A percentile compares a stretch with the other conserved stretches of the same genome.
Conservation (phyloP, 1,140 invertebrate genomes). For the Psilanteris sp. region DNA sequence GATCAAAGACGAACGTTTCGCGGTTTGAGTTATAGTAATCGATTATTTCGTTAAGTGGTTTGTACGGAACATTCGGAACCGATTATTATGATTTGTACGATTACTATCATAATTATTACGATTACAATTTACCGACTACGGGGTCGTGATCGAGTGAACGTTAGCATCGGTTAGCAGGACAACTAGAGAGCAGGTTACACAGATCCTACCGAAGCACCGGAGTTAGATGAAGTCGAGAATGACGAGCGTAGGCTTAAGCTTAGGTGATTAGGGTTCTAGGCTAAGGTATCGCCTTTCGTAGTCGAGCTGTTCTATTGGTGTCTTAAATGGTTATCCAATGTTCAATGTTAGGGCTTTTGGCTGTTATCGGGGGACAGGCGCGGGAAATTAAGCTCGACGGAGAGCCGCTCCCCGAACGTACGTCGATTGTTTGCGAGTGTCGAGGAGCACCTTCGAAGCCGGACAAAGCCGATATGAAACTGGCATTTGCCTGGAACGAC, state of each 20-base stretch:
- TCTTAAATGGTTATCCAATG: slow-evolving; percentile 36
- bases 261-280: slow-evolving; percentile 17
- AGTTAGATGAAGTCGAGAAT: slow-evolving; percentile 10
- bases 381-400: slow-evolving; percentile 4
- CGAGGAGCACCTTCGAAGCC: slow-evolving; percentile 8
- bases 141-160: slow-evolving; percentile 16
- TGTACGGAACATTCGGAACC: no score
- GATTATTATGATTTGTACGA: no score
- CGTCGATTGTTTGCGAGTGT: background rate
- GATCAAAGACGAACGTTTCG: no score
- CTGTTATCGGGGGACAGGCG: background rate
- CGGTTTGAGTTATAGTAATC: no score
- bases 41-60: no score
- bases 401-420: slow-evolving; percentile 20
- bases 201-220: slow-evolving; percentile 34
- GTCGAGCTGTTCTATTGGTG: slow-evolving; percentile 6
- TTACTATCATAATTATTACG: no score
- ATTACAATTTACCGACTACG: no score
- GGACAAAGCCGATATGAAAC: slow-evolving; percentile 41
- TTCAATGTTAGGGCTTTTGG: slow-evolving; percentile 6
- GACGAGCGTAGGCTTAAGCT: slow-evolving; percentile 45
- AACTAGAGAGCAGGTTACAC: slow-evolving; percentile 39
- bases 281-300: slow-evolving; percentile 3
- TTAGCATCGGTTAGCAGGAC: background rate
- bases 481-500: slow-evolving; percentile 29